Evolutionary conservation across 2,888 invertebrate genomes (phyloP).

Genomic region (Phymatocera aterrima): DNA sequence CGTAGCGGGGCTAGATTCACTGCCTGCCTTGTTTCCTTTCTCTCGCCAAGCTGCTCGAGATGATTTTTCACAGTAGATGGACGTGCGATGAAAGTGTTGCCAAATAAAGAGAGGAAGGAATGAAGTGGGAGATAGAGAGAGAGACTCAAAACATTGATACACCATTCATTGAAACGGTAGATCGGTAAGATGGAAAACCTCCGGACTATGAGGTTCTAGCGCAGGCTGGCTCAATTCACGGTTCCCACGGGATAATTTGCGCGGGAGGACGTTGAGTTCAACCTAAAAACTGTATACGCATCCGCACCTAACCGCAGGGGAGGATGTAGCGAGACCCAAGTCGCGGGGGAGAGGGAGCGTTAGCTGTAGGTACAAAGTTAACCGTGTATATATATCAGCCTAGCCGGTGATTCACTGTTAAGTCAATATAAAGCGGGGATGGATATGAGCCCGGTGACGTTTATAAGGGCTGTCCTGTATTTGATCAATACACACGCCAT

Average conservation of each 20-base stretch:
- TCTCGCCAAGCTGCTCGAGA: background rate
- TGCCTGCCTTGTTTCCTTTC: background rate
- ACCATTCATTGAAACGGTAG: no score
- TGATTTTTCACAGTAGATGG: background rate
- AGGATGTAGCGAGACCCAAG: background rate
- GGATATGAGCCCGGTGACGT: constrained; percentile 54
- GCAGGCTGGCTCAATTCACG: no score
- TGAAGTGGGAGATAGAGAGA: no score
- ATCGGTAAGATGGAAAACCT: no score
- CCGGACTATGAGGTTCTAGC: background rate
- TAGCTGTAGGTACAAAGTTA: constrained; percentile 1
- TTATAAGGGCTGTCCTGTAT: constrained; percentile 55
- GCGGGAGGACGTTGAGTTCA: background rate
- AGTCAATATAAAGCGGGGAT: constrained; percentile 62
- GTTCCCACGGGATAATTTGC: constrained; percentile 21
- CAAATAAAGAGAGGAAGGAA: no score
- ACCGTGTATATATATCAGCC: background rate
- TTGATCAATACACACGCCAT: constrained; percentile 61
- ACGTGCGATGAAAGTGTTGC: no score
- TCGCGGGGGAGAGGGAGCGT: background rate
- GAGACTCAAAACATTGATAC: no score
- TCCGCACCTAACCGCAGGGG: background rate
- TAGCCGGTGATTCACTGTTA: constrained; percentile 64
- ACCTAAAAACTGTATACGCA: constrained; percentile 5
- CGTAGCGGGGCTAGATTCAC: constrained; percentile 51